Conservation (phyloP, 2,888 invertebrate genomes). For the Cataglyphis livida region DNA sequence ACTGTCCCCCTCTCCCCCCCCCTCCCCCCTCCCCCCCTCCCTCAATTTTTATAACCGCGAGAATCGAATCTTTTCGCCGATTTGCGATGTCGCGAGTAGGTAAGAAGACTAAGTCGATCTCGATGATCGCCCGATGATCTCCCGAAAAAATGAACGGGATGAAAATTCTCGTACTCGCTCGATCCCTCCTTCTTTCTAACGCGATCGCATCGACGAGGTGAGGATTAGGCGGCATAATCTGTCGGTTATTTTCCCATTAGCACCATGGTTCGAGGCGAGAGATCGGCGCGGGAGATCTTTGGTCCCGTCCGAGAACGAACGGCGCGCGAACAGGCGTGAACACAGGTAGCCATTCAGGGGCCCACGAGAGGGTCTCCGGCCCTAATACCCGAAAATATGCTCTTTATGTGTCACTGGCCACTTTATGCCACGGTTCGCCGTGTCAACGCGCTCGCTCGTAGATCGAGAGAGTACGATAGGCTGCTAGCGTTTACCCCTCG, state of each 20-base stretch:
- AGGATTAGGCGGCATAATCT: conserved; percentile 82
- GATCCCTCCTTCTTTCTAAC: conserved; percentile 58
- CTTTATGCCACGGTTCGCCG: conserved; percentile 77
- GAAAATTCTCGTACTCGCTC: conserved; percentile 54
- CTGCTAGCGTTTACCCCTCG: not conserved
- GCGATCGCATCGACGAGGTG: conserved; percentile 71
- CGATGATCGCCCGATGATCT: too few species aligned
- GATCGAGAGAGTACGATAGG: conserved; percentile 49
- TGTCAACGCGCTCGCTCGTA: conserved; percentile 61
- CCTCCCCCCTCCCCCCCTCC: too few species aligned
- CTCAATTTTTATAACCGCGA: not conserved
- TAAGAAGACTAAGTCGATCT: not conserved
- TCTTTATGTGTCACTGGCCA: conserved; percentile 85
- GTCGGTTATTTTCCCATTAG: conserved; percentile 84
- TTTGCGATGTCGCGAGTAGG: not conserved
- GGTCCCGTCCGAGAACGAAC: conserved; percentile 24
- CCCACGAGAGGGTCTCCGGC: conserved; percentile 54
- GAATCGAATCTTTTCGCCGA: not conserved
- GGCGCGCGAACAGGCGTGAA: conserved; percentile 76
- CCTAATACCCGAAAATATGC: conserved; percentile 84
- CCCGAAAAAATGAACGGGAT: conserved; percentile 15
- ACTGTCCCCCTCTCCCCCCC: too few species aligned
- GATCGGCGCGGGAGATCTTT: conserved; percentile 75
- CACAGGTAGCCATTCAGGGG: conserved; percentile 69
- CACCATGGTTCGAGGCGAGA: conserved; percentile 58